These are phyloP conservation scores for Caenorhabditis sp. DNA, from an alignment of 2,888 invertebrate genomes.

Conservation along the genomic window DNA sequence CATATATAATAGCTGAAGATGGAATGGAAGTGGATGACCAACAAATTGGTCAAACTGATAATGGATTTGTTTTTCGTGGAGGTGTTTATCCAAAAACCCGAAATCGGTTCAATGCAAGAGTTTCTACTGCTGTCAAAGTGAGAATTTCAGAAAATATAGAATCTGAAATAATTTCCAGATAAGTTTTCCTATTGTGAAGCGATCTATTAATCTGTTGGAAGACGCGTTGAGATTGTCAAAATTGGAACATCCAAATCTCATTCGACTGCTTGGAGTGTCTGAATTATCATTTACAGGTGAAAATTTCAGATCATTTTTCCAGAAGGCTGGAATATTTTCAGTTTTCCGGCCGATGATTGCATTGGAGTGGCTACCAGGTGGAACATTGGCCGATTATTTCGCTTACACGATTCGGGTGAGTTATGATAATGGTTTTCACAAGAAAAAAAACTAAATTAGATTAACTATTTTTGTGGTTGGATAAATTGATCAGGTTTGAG, in stretches of 20 bases:
- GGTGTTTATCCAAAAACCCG: slow-evolving; percentile 66
- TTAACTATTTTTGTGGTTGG: not conserved
- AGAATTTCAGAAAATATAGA: not conserved
- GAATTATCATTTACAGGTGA: slow-evolving; percentile 61
- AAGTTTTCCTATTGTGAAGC: slow-evolving; percentile 65
- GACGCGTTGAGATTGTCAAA: slow-evolving; percentile 64
- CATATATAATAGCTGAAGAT: slow-evolving; percentile 66
- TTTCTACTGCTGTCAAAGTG: slow-evolving; percentile 68
- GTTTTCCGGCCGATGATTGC: slow-evolving; percentile 69
- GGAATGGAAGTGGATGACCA: slow-evolving; percentile 67
- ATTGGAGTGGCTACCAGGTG: slow-evolving; percentile 69
- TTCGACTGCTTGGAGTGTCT: slow-evolving; percentile 61
- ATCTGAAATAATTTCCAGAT: slow-evolving; percentile 45
- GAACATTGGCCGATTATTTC: slow-evolving; percentile 67
- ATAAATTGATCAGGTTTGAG: too few relatives aligned
- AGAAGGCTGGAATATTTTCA: too few relatives aligned
- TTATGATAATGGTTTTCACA: too few relatives aligned
- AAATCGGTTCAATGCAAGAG: slow-evolving; percentile 64
- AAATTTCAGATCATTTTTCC: too few relatives aligned
- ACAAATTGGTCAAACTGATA: slow-evolving; percentile 66
- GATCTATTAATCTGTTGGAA: slow-evolving; percentile 66
- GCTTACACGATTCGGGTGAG: slow-evolving; percentile 60
- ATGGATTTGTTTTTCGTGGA: slow-evolving; percentile 67
- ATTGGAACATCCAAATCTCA: slow-evolving; percentile 65
- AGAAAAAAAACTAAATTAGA: not conserved